phyloP scores from a whole-genome alignment of 2,888 invertebrate species.

The Coleophora deauratella region DNA sequence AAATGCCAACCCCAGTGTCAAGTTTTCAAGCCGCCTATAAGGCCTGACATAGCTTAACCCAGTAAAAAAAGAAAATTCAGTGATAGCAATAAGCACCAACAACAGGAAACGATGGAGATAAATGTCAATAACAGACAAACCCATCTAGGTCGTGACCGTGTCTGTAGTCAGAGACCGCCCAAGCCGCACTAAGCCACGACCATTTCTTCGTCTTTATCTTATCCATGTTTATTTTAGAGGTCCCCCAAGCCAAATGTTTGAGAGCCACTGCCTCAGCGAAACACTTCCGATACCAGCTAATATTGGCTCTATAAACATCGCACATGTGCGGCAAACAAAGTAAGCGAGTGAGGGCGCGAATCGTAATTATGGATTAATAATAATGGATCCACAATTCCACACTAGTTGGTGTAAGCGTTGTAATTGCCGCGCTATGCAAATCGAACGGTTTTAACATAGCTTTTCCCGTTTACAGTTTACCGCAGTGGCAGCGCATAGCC shows the following conservation, averaged over 20 bases:
- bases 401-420: background rate
- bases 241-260: constrained; percentile 2
- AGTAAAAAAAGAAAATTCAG: too few relatives aligned
- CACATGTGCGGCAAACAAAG: constrained; percentile 35
- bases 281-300: constrained; percentile 36
- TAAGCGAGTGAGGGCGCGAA: constrained; percentile 29
- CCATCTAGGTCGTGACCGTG: too few relatives aligned
- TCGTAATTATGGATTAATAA: constrained; percentile 54
- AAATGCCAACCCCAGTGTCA: too few relatives aligned
- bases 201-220: too few relatives aligned
- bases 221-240: background rate
- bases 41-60: too few relatives aligned
- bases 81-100: too few relatives aligned
- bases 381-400: constrained; percentile 35
- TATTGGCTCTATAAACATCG: constrained; percentile 44
- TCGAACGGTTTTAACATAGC: constrained; percentile 9
- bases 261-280: constrained; percentile 16
- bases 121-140: too few relatives aligned
- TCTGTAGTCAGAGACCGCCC: too few relatives aligned
- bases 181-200: too few relatives aligned
- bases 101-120: too few relatives aligned
- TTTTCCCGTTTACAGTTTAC: background rate
- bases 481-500: too few relatives aligned
- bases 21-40: too few relatives aligned
- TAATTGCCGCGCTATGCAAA: constrained; percentile 41